These are phyloP conservation scores for Macrophya alboannulata DNA, from an alignment of 2,888 invertebrate genomes.

Conservation along the genomic window DNA sequence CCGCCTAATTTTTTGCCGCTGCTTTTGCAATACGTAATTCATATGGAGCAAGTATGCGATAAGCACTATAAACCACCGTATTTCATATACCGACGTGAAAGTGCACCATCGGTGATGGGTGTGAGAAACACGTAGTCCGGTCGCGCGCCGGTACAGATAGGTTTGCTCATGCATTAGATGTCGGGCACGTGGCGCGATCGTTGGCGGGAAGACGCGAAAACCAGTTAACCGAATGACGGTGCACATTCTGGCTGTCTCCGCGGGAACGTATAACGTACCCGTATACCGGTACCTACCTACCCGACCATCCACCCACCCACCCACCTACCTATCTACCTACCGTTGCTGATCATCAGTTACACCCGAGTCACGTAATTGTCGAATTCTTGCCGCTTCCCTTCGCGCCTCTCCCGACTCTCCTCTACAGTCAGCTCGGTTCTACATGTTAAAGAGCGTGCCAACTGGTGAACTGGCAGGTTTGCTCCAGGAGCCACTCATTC, in stretches of 20 bases:
- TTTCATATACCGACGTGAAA: no score
- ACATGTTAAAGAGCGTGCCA: slow-evolving; percentile 25
- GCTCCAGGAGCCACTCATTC: slow-evolving; percentile 44
- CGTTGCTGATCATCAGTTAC: slow-evolving; percentile 78
- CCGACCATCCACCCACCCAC: background rate
- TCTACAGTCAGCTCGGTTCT: slow-evolving; percentile 15
- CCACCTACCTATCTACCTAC: slow-evolving; percentile 34
- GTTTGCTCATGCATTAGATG: background rate
- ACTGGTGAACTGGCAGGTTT: slow-evolving; percentile 55
- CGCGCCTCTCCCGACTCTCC: slow-evolving; percentile 58
- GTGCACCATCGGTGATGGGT: no score
- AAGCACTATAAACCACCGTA: no score
- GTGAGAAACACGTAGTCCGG: background rate
- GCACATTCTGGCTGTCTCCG: slow-evolving; percentile 77
- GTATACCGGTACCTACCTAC: slow-evolving; percentile 56
- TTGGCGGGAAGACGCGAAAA: slow-evolving; percentile 66
- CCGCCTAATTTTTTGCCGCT: background rate
- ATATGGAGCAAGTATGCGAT: no score
- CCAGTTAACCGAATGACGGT: slow-evolving; percentile 77
- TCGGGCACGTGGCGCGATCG: slow-evolving; percentile 24
- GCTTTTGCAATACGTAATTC: background rate
- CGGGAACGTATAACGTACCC: slow-evolving; percentile 59
- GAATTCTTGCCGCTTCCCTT: slow-evolving; percentile 71
- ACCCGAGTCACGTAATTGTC: slow-evolving; percentile 77
- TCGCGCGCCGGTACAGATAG: background rate